A percentile compares a stretch with the other conserved stretches of the same genome.
Conservation (phyloP, 2,888 invertebrate genomes). For the Synergus gifuensis region DNA sequence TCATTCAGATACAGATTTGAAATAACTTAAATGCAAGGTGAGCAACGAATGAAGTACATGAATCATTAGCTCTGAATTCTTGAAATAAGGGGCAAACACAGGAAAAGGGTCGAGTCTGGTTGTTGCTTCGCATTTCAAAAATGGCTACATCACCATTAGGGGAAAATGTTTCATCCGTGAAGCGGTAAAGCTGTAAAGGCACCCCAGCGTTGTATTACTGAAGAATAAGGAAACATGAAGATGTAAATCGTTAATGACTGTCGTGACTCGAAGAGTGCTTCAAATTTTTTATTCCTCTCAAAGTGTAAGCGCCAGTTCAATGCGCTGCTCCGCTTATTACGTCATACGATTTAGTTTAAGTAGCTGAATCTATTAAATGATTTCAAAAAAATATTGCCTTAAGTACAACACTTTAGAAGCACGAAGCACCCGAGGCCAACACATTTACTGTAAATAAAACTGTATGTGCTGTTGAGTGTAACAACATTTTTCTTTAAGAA, state of each 20-base stretch:
- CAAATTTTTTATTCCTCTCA: constrained; percentile 8
- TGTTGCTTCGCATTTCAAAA: constrained; percentile 12
- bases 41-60: not conserved
- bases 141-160: constrained; percentile 23
- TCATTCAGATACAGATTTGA: not conserved
- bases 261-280: constrained; percentile 33
- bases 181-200: constrained; percentile 16
- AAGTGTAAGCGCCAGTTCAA: not conserved
- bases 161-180: constrained; percentile 22
- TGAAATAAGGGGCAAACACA: not conserved
- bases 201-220: not conserved
- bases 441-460: not conserved
- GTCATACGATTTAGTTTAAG: constrained; percentile 28
- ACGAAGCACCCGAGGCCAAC: not conserved
- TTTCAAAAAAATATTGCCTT: constrained; percentile 17
- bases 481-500: too few species aligned
- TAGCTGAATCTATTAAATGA: constrained; percentile 22
- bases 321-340: constrained; percentile 33
- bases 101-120: not conserved
- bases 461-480: not conserved
- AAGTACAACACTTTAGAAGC: not conserved
- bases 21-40: not conserved
- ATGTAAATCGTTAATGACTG: constrained; percentile 19
- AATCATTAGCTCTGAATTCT: not conserved
- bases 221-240: constrained; percentile 31